Percentiles rank a stretch among this genome's conserved stretches.
These are phyloP conservation scores for Tetragonisca angustula DNA, from an alignment of 2,888 invertebrate species.

Conservation along the genomic window DNA sequence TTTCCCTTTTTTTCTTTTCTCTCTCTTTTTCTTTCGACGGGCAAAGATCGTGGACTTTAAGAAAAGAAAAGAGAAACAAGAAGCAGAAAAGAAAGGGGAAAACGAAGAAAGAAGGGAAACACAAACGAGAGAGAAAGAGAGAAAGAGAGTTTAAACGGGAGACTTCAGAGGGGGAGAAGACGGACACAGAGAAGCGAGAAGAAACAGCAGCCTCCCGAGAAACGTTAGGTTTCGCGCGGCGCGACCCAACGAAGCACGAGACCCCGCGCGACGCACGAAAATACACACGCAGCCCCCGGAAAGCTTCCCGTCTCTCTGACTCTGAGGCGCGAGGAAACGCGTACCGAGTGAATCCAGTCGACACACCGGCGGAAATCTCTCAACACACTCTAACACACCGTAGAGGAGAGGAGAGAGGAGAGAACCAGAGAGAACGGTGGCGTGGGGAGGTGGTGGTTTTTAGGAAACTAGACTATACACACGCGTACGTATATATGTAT, in stretches of 20 bases:
- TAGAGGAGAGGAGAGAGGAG: neutral
- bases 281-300: conserved; percentile 47
- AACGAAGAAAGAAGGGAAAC: neutral
- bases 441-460: neutral
- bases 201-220: conserved; percentile 13
- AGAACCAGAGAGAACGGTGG: neutral
- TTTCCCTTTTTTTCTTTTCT: too few species aligned
- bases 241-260: conserved; percentile 16
- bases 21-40: too few species aligned
- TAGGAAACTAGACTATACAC: neutral
- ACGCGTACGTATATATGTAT: neutral
- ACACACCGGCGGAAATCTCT: conserved; percentile 25
- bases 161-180: conserved; percentile 1
- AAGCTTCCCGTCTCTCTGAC: conserved; percentile 10
- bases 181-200: conserved; percentile 10
- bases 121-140: neutral
- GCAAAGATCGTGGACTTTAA: neutral
- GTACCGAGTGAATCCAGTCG: conserved; percentile 25
- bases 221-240: conserved; percentile 33
- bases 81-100: neutral
- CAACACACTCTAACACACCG: neutral
- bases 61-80: neutral
- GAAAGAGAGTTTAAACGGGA: neutral
- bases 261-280: conserved; percentile 49
- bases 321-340: conserved; percentile 23